Evolutionary conservation across 1,140 invertebrate species (phyloP).

Genomic region (Bombus breviceps): DNA sequence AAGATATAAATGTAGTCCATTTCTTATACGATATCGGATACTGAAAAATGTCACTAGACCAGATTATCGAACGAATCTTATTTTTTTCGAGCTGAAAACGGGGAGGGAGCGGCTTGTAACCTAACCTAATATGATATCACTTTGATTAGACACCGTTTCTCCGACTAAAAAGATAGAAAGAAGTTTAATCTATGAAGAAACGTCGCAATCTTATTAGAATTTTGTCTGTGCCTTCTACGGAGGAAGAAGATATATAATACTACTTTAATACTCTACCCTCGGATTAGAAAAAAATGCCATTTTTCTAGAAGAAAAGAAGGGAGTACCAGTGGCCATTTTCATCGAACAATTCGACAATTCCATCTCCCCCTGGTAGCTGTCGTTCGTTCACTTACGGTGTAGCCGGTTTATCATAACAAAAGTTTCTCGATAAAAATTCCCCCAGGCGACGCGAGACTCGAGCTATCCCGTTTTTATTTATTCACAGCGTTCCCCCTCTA

Average conservation of each 20-base stretch:
- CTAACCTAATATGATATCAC: no score
- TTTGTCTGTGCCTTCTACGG: neutral
- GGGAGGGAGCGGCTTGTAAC: rapidly evolving
- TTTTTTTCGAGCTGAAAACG: no score
- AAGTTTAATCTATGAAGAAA: no score
- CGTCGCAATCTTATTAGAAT: neutral
- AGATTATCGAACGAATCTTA: no score
- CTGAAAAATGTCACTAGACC: no score
- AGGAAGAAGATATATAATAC: neutral
- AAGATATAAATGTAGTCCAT: neutral
- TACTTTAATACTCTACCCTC: neutral
- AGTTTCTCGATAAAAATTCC: constrained; percentile 19
- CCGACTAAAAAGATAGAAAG: no score
- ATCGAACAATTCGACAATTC: neutral
- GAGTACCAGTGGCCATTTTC: neutral
- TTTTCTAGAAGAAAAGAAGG: neutral
- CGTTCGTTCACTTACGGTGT: neutral
- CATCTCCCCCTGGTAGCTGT: neutral
- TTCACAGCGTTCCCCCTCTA: constrained; percentile 27
- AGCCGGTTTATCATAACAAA: constrained; percentile 26
- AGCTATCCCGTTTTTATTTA: constrained; percentile 14
- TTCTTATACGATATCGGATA: no score
- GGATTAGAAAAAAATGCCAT: neutral
- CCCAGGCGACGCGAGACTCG: neutral
- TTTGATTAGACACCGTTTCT: no score